A percentile compares a stretch with the other conserved stretches of the same genome.
Conservation (phyloP, 1,140 invertebrate genomes). For the Aethina tumida region DNA sequence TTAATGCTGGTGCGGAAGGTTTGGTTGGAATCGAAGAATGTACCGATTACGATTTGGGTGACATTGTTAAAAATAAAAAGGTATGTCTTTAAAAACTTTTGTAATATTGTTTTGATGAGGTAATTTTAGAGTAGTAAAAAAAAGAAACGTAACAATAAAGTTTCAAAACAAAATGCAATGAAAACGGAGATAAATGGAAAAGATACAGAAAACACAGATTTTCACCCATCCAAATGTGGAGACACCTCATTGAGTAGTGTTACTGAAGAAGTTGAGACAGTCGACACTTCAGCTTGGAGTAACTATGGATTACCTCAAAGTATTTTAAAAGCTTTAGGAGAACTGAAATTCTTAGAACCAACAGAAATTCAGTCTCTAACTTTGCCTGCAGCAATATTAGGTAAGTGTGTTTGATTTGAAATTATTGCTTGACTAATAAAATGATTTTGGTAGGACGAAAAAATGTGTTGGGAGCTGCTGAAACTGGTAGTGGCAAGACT, state of each 20-base stretch:
- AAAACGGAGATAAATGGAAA: slow-evolving; percentile 8
- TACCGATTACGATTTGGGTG: slow-evolving; percentile 44
- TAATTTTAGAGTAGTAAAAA: slow-evolving; percentile 6
- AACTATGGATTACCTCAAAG: slow-evolving; percentile 54
- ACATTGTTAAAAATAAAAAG: slow-evolving; percentile 31
- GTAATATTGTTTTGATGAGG: background rate
- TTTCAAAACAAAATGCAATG: slow-evolving; percentile 6
- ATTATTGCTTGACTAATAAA: background rate
- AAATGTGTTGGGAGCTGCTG: slow-evolving; percentile 91
- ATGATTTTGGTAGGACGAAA: slow-evolving; percentile 43
- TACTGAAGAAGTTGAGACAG: slow-evolving; percentile 21
- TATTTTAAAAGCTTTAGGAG: slow-evolving; percentile 63
- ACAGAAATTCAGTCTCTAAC: slow-evolving; percentile 73
- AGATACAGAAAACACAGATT: slow-evolving; percentile 4
- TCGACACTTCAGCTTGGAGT: slow-evolving; percentile 60
- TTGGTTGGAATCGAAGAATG: slow-evolving; percentile 54
- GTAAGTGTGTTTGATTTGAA: slow-evolving; percentile 32
- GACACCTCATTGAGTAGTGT: slow-evolving; percentile 4
- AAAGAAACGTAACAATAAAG: background rate
- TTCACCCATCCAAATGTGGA: slow-evolving; percentile 16
- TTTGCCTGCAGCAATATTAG: slow-evolving; percentile 78
- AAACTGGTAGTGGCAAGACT: slow-evolving; percentile 97
- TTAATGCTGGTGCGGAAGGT: slow-evolving; percentile 40
- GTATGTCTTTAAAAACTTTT: slow-evolving; percentile 14
- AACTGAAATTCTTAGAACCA: slow-evolving; percentile 68